Evolutionary conservation across 2,113 vertebrate species (phyloP).

Genomic region (Oncorhynchus gorbuscha): DNA sequence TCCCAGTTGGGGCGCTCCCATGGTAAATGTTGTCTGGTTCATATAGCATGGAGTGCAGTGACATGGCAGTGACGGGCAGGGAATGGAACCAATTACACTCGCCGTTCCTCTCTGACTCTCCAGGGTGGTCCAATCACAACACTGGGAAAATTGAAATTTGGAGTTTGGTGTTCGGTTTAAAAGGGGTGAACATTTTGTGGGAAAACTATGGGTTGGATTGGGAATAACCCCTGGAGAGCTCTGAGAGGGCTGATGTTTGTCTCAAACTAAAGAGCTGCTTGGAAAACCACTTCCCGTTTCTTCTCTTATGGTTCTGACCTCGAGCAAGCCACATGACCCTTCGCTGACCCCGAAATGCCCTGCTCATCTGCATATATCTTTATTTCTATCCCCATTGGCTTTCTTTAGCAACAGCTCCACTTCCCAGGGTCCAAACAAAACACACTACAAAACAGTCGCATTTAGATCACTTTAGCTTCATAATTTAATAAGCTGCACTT

Average conservation of each 20-base stretch:
- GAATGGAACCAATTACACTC: conserved; percentile 43
- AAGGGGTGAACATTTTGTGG: background rate
- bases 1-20: conserved; percentile 88
- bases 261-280: conserved; percentile 39
- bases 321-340: background rate
- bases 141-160: background rate
- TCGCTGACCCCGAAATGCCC: background rate
- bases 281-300: conserved; percentile 39
- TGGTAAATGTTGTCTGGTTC: conserved; percentile 86
- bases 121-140: conserved; percentile 33
- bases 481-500: no score
- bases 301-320: conserved; percentile 13
- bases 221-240: conserved; percentile 48
- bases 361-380: conserved; percentile 6
- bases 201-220: background rate
- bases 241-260: conserved; percentile 40
- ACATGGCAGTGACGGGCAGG: conserved; percentile 67
- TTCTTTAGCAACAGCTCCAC: background rate
- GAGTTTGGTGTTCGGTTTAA: background rate
- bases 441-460: no score
- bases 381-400: background rate
- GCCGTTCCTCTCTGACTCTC: conserved; percentile 54
- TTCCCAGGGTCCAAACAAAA: background rate
- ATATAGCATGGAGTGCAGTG: conserved; percentile 72
- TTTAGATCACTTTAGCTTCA: no score